phyloP scores from a whole-genome alignment of 2,888 invertebrate genomes.

The Drosophila affinis region DNA sequence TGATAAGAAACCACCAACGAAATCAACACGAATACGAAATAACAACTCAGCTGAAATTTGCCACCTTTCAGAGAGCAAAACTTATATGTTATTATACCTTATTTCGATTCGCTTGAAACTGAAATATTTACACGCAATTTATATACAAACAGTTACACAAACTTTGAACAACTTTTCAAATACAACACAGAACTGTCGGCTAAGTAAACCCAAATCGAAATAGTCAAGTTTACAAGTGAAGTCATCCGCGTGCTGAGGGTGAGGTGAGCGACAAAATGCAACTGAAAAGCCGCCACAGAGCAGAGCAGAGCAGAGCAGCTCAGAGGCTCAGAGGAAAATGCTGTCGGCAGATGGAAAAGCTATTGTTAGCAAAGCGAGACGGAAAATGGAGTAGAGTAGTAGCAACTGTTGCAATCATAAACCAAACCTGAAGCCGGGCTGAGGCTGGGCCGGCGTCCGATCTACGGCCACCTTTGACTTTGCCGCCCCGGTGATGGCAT shows the following conservation, averaged over 20 bases:
- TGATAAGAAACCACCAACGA: conserved; percentile 32
- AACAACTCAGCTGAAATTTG: conserved; percentile 33
- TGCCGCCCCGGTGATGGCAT: conserved; percentile 63
- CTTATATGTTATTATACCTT: conserved; percentile 22
- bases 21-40: conserved; percentile 30
- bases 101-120: conserved; percentile 6
- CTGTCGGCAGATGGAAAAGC: conserved; percentile 59
- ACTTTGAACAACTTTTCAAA: conserved; percentile 3
- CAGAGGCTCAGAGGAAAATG: conserved; percentile 40
- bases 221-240: conserved; percentile 9
- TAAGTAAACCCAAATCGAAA: conserved; percentile 5
- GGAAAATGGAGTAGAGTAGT: conserved; percentile 68
- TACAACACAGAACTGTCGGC: neutral
- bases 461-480: conserved; percentile 56
- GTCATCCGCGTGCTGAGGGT: conserved; percentile 52
- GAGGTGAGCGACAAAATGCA: conserved; percentile 74
- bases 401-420: conserved; percentile 57
- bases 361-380: conserved; percentile 58
- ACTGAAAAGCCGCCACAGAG: conserved; percentile 46
- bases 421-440: conserved; percentile 17
- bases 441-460: neutral
- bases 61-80: conserved; percentile 18
- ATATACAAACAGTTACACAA: conserved; percentile 23
- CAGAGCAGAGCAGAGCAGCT: conserved; percentile 71
- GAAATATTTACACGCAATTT: conserved; percentile 21